Conservation (phyloP, 2,888 invertebrate species). For the Drosophila fungiperda region DNA sequence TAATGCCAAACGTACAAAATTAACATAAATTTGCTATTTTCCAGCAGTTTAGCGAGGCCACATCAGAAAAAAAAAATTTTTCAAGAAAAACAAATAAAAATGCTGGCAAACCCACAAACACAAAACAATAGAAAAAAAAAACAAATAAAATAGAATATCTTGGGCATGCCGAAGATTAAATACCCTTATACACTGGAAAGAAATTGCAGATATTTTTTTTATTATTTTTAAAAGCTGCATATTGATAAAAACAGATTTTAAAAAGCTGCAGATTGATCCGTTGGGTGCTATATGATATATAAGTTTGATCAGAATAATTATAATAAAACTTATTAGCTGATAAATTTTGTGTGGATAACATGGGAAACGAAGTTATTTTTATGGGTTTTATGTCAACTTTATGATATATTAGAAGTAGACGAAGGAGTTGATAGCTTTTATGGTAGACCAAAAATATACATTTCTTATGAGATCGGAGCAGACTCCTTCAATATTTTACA, state of each 20-base stretch:
- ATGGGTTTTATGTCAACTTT: neutral
- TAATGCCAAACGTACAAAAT: slow-evolving; percentile 64
- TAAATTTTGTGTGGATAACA: neutral
- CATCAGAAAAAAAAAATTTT: slow-evolving; percentile 17
- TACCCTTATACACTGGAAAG: neutral
- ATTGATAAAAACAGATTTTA: too few species aligned
- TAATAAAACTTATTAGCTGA: neutral
- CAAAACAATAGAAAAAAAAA: slow-evolving; percentile 4
- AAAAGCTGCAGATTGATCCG: too few species aligned
- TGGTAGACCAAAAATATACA: neutral
- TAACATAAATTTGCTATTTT: slow-evolving; percentile 78
- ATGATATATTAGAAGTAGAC: neutral
- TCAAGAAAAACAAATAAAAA: slow-evolving; percentile 24
- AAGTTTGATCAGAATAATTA: neutral
- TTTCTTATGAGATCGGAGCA: neutral
- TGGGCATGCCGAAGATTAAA: neutral
- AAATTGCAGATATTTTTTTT: neutral
- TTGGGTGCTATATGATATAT: neutral
- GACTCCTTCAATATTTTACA: neutral
- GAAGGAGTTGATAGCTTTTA: neutral
- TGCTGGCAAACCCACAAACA: slow-evolving; percentile 1
- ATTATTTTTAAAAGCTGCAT: too few species aligned
- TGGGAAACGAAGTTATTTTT: neutral
- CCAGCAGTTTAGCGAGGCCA: slow-evolving; percentile 60
- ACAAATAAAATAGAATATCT: neutral